phyloP scores from a whole-genome alignment of 2,888 invertebrate genomes.

The Parasteatoda lunata region DNA sequence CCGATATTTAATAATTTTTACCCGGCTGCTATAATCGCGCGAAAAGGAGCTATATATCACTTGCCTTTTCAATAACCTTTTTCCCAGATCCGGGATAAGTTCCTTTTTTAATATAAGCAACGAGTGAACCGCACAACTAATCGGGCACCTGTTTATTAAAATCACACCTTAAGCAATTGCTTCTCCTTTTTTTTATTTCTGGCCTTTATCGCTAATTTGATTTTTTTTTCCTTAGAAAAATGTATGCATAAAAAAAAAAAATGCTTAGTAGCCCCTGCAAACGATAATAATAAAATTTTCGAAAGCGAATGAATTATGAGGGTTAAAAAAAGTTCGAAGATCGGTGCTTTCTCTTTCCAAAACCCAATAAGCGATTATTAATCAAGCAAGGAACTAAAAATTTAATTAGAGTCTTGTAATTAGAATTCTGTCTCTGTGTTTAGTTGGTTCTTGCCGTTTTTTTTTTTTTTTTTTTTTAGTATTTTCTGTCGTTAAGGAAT shows the following conservation, averaged over 20 bases:
- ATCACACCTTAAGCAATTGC: constrained; percentile 42
- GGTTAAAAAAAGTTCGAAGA: constrained; percentile 12
- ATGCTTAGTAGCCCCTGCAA: constrained; percentile 13
- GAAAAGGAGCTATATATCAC: constrained; percentile 49
- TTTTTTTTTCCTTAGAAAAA: constrained; percentile 42
- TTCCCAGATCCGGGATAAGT: constrained; percentile 20
- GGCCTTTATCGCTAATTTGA: background rate
- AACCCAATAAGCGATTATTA: constrained; percentile 67
- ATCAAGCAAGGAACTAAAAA: constrained; percentile 51
- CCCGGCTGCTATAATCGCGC: constrained; percentile 57
- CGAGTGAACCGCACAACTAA: constrained; percentile 58
- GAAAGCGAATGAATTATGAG: constrained; percentile 35
- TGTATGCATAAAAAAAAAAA: constrained; percentile 41
- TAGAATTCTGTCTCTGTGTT: constrained; percentile 10
- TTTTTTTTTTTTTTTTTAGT: constrained; percentile 16
- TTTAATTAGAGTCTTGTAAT: constrained; percentile 63
- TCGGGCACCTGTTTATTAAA: constrained; percentile 65
- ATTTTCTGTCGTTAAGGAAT: constrained; percentile 10
- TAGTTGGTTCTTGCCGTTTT: constrained; percentile 20
- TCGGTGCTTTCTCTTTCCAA: constrained; percentile 29
- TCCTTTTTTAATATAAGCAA: constrained; percentile 53
- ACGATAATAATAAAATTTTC: constrained; percentile 6
- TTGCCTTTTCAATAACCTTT: constrained; percentile 57
- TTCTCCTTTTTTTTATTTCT: background rate
- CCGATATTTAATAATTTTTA: constrained; percentile 68